Conservation (phyloP, 2,888 invertebrate genomes). For the Autographa pulchrina region DNA sequence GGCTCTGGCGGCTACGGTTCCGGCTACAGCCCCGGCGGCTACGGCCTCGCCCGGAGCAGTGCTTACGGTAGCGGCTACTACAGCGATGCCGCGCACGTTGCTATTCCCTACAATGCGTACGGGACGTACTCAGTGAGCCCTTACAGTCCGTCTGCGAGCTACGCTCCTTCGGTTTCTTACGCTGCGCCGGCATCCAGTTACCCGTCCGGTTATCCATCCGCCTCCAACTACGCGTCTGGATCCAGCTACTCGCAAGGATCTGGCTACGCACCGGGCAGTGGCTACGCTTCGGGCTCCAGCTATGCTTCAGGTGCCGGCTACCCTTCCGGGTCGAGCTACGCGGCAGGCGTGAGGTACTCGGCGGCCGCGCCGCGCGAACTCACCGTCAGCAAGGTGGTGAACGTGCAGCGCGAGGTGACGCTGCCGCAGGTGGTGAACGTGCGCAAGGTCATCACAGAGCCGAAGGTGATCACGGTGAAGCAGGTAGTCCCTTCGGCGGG, state of each 20-base stretch:
- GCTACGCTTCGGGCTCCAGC: conserved; percentile 33
- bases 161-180: conserved; percentile 17
- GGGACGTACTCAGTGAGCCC: neutral
- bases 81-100: conserved; percentile 27
- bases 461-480: conserved; percentile 49
- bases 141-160: conserved; percentile 6
- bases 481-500: conserved; percentile 50
- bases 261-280: conserved; percentile 21
- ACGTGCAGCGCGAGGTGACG: conserved; percentile 55
- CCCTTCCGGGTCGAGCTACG: conserved; percentile 22
- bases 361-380: conserved; percentile 37
- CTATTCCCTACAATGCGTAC: conserved; percentile 19
- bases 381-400: conserved; percentile 49
- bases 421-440: conserved; percentile 57
- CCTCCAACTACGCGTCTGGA: conserved; percentile 19
- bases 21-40: conserved; percentile 10
- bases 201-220: conserved; percentile 27
- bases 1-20: conserved; percentile 31
- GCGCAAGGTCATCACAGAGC: conserved; percentile 52
- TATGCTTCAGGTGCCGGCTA: neutral
- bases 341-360: conserved; percentile 27
- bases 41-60: conserved; percentile 38
- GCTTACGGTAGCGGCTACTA: conserved; percentile 46
- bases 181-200: conserved; percentile 20
- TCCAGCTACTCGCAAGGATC: neutral